A percentile compares a stretch with the other conserved stretches of the same genome.
Conservation (phyloP, 2,797 vertebrate genomes). For the Sitta carolinensis region DNA sequence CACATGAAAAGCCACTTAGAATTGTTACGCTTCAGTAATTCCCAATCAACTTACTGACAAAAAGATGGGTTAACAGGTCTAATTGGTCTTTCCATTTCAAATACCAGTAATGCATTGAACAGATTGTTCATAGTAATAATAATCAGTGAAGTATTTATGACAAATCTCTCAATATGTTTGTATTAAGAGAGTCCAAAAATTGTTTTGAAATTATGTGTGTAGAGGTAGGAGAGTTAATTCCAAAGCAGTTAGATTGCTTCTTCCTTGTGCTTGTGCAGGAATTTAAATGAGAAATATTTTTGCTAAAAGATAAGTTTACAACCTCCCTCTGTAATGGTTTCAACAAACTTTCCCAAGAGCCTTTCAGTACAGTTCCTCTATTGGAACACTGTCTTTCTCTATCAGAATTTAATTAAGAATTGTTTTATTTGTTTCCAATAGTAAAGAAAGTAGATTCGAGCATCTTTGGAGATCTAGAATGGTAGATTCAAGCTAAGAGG, state of each 20-base stretch:
- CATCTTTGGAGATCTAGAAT: background rate
- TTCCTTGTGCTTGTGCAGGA: background rate
- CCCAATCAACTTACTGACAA: slow-evolving; percentile 62
- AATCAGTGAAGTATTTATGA: slow-evolving; percentile 49
- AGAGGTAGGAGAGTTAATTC: background rate
- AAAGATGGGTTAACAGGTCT: slow-evolving; percentile 66
- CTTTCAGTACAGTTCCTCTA: background rate
- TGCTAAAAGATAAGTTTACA: background rate
- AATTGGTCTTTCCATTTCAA: slow-evolving; percentile 64
- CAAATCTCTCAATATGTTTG: slow-evolving; percentile 39
- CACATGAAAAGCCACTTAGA: slow-evolving; percentile 63
- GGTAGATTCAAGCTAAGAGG: background rate
- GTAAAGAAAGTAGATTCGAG: background rate
- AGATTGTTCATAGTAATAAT: slow-evolving; percentile 48
- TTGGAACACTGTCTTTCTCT: background rate
- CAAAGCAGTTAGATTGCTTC: background rate
- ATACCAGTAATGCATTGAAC: slow-evolving; percentile 52
- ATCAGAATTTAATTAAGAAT: background rate
- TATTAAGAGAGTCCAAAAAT: slow-evolving; percentile 10
- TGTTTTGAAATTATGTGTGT: background rate
- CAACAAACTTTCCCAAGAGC: background rate
- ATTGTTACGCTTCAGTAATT: slow-evolving; percentile 52
- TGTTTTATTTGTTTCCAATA: background rate
- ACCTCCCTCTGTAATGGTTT: background rate
- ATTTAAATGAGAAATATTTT: background rate